These are phyloP conservation scores for Gobionotothen gibberifrons DNA, from an alignment of 2,797 vertebrate species.

Conservation along the genomic window DNA sequence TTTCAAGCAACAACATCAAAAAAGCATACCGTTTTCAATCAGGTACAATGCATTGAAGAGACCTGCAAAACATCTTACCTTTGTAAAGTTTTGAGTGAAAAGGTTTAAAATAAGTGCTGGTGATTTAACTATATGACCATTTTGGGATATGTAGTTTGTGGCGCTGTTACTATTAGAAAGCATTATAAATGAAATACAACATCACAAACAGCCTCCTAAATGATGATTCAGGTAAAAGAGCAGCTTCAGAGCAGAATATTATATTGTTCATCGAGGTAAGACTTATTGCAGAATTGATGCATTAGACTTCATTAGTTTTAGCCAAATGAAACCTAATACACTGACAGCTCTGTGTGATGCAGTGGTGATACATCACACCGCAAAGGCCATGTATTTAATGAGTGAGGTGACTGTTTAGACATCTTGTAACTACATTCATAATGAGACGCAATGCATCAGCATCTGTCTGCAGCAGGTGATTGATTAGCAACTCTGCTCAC, in stretches of 20 bases:
- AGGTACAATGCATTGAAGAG: not conserved
- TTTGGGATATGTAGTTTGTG: no score
- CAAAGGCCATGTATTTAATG: slow-evolving; percentile 9
- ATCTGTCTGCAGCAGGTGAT: slow-evolving; percentile 12
- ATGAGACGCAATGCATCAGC: slow-evolving; percentile 12
- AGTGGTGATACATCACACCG: not conserved
- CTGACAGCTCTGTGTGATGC: not conserved
- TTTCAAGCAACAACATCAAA: not conserved
- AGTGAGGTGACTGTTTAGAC: slow-evolving; percentile 2
- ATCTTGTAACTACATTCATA: slow-evolving; percentile 8
- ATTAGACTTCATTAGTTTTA: not conserved
- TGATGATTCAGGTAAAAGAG: not conserved
- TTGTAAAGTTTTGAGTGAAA: not conserved
- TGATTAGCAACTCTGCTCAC: slow-evolving; percentile 4
- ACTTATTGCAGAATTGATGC: no score
- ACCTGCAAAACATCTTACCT: not conserved
- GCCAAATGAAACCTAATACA: not conserved
- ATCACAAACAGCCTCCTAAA: not conserved
- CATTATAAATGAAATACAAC: not conserved
- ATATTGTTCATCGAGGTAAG: not conserved
- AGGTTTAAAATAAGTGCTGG: not conserved
- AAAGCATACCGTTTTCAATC: no score
- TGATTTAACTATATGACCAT: not conserved
- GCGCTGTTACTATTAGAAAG: not conserved
- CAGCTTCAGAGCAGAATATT: no score